Percentiles rank a stretch among this genome's conserved stretches.
phyloP scores from a whole-genome alignment of 2,113 vertebrate genomes.

The Myodes glareolus region DNA sequence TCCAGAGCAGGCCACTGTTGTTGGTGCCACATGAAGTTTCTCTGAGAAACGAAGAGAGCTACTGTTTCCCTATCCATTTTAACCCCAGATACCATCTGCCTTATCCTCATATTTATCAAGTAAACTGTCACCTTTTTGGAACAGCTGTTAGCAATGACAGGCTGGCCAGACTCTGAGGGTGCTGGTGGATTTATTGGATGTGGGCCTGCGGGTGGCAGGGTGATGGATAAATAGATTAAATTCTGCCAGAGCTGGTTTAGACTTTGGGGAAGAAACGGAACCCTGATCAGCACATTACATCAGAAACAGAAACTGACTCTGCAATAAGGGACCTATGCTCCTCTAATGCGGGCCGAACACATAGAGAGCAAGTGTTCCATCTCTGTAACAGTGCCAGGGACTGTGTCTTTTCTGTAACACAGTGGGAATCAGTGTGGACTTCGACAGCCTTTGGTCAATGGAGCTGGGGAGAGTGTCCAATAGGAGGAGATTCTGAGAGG shows the following conservation, averaged over 20 bases:
- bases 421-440: background rate
- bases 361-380: background rate
- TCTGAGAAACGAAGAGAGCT: background rate
- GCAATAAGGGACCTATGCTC: too few relatives aligned
- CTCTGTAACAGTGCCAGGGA: too few relatives aligned
- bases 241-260: background rate
- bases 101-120: background rate
- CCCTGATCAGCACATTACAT: background rate
- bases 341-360: too few relatives aligned
- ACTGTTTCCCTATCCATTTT: background rate
- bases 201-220: background rate
- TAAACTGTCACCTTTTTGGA: background rate
- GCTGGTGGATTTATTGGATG: background rate
- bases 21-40: background rate
- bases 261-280: background rate
- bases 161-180: background rate
- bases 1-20: background rate
- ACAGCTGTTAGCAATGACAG: background rate
- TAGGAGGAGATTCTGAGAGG: background rate
- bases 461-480: background rate
- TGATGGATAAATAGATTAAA: background rate
- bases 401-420: background rate
- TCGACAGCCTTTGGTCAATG: background rate
- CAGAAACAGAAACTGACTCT: background rate
- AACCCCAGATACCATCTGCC: background rate